Conservation (phyloP, 92 coral and sea anemone species). For the Siderastrea siderea region DNA sequence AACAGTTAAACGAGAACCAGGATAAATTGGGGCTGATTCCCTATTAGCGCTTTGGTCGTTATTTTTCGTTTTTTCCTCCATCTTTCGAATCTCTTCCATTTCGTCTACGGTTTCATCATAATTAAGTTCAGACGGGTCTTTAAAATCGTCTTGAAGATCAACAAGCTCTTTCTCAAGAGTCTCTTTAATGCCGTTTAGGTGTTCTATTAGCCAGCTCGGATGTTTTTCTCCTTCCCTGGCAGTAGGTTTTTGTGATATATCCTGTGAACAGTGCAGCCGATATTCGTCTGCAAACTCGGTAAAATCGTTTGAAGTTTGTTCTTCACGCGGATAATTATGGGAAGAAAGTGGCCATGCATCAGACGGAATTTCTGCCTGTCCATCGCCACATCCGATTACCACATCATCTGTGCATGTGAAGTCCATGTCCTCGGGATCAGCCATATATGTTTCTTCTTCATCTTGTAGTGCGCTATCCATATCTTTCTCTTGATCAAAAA, state of each 20-base stretch:
- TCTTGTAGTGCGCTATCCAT: background rate
- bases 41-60: background rate
- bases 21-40: conserved; percentile 33
- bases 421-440: background rate
- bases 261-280: conserved; percentile 14
- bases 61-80: conserved; percentile 15
- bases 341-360: background rate
- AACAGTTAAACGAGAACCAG: conserved; percentile 43
- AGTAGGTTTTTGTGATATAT: conserved; percentile 33
- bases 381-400: conserved; percentile 16
- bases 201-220: conserved; percentile 48
- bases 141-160: conserved; percentile 16
- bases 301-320: conserved; percentile 5
- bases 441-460: background rate
- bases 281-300: conserved; percentile 26
- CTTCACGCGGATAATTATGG: background rate
- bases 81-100: conserved; percentile 33
- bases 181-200: conserved; percentile 30
- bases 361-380: background rate
- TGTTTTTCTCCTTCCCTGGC: conserved; percentile 23
- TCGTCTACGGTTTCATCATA: conserved; percentile 30
- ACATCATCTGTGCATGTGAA: background rate
- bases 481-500: background rate
- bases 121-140: conserved; percentile 34
- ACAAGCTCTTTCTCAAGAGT: conserved; percentile 15